Evolutionary conservation across 2,113 vertebrate genomes (phyloP).

Genomic region (Oryzias celebensis): DNA sequence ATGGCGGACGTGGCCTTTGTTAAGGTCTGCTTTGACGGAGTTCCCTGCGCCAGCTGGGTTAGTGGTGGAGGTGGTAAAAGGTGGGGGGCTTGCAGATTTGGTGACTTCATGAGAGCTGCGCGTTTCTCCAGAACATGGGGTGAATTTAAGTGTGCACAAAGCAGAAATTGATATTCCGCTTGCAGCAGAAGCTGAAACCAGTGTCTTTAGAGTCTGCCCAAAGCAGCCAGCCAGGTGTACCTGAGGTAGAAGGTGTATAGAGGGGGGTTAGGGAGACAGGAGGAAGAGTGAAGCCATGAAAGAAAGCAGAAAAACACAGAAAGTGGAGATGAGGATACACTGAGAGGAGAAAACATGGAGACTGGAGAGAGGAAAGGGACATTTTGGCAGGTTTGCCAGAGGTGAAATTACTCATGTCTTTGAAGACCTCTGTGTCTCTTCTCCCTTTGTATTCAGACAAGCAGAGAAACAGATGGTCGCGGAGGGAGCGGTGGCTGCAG

Average conservation of each 20-base stretch:
- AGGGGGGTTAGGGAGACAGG: not conserved
- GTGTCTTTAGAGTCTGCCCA: conserved; percentile 68
- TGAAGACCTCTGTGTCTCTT: conserved; percentile 37
- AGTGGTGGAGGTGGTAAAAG: not conserved
- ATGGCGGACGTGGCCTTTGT: conserved; percentile 17
- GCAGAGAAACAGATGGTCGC: conserved; percentile 36
- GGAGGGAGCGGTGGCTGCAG: conserved; percentile 26
- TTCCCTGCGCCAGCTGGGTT: conserved; percentile 4
- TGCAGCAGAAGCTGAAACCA: conserved; percentile 58
- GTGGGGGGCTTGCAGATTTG: too few species aligned
- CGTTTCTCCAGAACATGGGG: conserved; percentile 38
- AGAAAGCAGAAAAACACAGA: conserved; percentile 40
- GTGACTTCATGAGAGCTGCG: not conserved
- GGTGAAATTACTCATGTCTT: conserved; percentile 48
- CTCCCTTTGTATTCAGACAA: conserved; percentile 25
- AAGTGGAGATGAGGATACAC: conserved; percentile 35
- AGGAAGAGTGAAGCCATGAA: conserved; percentile 36
- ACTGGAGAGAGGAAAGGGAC: conserved; percentile 19
- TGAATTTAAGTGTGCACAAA: conserved; percentile 10
- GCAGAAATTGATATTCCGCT: conserved; percentile 65
- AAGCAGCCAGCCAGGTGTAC: conserved; percentile 64
- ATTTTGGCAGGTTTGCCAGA: conserved; percentile 40
- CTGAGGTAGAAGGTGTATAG: conserved; percentile 33
- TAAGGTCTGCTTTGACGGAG: conserved; percentile 29
- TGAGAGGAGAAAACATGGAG: conserved; percentile 13